phyloP scores from a whole-genome alignment of 2,797 vertebrate species.

The Poeciliopsis paucimaculata region DNA sequence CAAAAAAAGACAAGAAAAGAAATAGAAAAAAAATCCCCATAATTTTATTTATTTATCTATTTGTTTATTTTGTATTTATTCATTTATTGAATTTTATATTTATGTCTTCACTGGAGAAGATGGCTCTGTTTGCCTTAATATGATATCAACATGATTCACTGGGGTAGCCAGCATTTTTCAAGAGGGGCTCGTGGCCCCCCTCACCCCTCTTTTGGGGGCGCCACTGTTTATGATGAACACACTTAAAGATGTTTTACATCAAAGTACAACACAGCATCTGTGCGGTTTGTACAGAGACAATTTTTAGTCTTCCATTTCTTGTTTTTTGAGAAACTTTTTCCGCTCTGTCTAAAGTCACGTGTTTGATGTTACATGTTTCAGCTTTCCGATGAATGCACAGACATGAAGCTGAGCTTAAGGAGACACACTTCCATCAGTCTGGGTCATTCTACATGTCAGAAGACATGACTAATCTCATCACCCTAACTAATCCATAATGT shows the following conservation, averaged over 20 bases:
- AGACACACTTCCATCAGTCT: conserved; percentile 22
- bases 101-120: no score
- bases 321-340: not conserved
- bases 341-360: not conserved
- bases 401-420: conserved; percentile 20
- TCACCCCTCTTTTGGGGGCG: no score
- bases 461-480: conserved; percentile 60
- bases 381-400: conserved; percentile 1
- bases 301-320: not conserved
- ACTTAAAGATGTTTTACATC: not conserved
- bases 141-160: no score
- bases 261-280: not conserved
- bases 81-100: no score
- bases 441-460: conserved; percentile 53
- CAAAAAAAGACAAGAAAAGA: no score
- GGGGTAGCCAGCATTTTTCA: no score
- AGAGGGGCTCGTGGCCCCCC: no score
- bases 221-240: no score
- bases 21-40: no score
- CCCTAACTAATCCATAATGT: conserved; percentile 33
- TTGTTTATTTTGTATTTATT: no score
- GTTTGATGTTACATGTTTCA: not conserved
- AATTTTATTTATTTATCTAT: no score
- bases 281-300: not conserved
- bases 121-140: no score